Base-by-base conservation (phyloP, 2,113 vertebrate species). In the Telmatochromis bifrenatus region DNA sequence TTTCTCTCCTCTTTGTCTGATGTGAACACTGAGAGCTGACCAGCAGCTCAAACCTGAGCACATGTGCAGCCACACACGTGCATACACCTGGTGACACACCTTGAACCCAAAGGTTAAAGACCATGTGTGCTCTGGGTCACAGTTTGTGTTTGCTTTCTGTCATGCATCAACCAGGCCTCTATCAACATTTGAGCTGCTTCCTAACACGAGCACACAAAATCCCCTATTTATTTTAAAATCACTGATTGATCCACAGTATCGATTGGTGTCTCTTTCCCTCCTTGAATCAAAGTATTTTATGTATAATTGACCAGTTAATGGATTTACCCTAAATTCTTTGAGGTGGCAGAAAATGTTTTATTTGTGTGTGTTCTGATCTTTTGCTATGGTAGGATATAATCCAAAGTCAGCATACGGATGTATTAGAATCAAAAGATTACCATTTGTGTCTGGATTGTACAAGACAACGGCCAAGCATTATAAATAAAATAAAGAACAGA, bases 81-180 rank as follows among this genome's bases (percentile, higher is more conserved):
- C 54, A 83, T 77, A 88, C 86, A 87, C 84, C 21, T 10, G 28
- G 15, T n/a, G 12, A 83, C 60, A 87, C 60, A 55, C 84, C 82
- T 88, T 86, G 79, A 92, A 90, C 82, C 87, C 51, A 88, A 51
- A 91, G 93, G 92, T 93, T 89, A 92, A 91, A 92, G 90, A 88
- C 73, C 91, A 91, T 87, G 86, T 92, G 90, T 91, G 84, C 26
- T 88, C 88, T 7, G 82, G 77, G 53, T 85, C 56, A 77, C 23
- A 21, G 23, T 87, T 82, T 86, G 60, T 92, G 88, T 91, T 92
- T 91, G 55, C 86, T 81, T 49, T 89, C 62, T 81, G 85, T 89
- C 92, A 83, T n/a, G 23, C 80, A 80, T 81, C 28, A 39, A 65
- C 60, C 82, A 35, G 84, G 86, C 60, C 82, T 88, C 68, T 73